Evolutionary conservation across 2,113 vertebrate genomes (phyloP), one percentile per base, ranked within the genome.

Genomic region (Cyprinodon brontotheroides): DNA sequence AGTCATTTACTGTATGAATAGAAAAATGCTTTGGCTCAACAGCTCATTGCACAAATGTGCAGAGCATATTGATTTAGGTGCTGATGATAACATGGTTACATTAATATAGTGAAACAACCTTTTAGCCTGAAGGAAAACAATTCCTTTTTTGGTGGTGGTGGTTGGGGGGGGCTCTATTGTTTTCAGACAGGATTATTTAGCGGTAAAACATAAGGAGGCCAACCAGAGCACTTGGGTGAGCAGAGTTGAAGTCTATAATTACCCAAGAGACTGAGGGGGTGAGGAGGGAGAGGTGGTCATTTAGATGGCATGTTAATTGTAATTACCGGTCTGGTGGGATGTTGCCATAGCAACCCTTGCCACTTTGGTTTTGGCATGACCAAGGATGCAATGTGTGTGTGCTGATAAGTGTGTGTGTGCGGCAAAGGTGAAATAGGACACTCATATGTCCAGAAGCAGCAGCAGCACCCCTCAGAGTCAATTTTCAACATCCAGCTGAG

Each of bases 291-390:
- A 85, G 85, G 87, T 87, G 90, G 87, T 89, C 89, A 91, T 91
- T 92, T 89, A 90, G 87, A 91, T 80, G 72, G 86, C 84, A 80
- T 86, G 86, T 87, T 92, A 92, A 92, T 91, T 92, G 89, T 92
- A 92, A 92, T 92, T 91, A 92, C 87, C 39, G 61, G 81, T 88
- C 88, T 91, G 86, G 83, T 88, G 83, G 80, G 86, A 85, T 81
- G 89, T 92, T 80, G 72, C 88, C 86, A 91, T 92, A 43, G 88
- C 89, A 92, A 91, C 89, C 84, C 53, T 70, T 78, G 78, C 77
- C 82, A 86, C 76, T 29, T 78, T 83, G 77, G 74, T 82, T 84
- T 84, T 72, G 11, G 76, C 65, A 74, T 84, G 86, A 87, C 80
- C 84, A 71, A 40, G 37, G 39, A 85, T 65, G 71, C 45, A 61